Percentiles rank a stretch among this genome's conserved stretches.
Evolutionary conservation across 1,140 invertebrate species (phyloP).

Genomic region (Aphis craccivora): DNA sequence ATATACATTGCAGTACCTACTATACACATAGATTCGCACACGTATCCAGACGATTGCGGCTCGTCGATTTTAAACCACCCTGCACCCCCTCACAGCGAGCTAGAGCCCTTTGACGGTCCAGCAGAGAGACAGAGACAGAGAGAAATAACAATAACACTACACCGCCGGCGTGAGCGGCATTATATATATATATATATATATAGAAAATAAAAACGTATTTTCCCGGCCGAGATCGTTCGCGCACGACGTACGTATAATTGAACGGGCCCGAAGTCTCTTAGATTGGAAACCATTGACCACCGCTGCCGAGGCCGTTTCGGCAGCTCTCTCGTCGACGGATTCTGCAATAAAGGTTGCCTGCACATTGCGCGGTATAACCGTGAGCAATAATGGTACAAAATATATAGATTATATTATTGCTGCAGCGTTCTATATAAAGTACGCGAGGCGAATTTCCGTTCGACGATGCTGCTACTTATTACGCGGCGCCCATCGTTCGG

Average conservation of each 20-base stretch:
- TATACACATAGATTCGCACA: background rate
- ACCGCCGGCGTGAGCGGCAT: background rate
- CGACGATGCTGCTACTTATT: background rate
- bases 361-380: background rate
- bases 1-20: too few relatives aligned
- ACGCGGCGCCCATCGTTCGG: background rate
- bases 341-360: background rate
- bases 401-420: background rate
- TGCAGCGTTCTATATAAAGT: background rate
- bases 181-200: background rate
- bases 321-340: background rate
- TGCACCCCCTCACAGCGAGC: too few relatives aligned
- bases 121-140: background rate
- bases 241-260: constrained; percentile 15
- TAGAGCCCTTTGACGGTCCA: background rate
- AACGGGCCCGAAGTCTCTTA: constrained; percentile 27
- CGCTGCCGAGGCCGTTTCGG: background rate
- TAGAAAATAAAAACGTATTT: constrained; percentile 41
- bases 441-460: background rate
- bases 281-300: constrained; percentile 21
- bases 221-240: background rate
- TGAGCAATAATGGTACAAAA: background rate
- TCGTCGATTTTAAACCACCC: background rate
- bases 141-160: background rate
- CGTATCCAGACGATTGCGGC: background rate